A percentile compares a stretch with the other conserved stretches of the same genome.
phyloP scores from a whole-genome alignment of 2,113 vertebrate genomes.

The Bujurquina vittata region DNA sequence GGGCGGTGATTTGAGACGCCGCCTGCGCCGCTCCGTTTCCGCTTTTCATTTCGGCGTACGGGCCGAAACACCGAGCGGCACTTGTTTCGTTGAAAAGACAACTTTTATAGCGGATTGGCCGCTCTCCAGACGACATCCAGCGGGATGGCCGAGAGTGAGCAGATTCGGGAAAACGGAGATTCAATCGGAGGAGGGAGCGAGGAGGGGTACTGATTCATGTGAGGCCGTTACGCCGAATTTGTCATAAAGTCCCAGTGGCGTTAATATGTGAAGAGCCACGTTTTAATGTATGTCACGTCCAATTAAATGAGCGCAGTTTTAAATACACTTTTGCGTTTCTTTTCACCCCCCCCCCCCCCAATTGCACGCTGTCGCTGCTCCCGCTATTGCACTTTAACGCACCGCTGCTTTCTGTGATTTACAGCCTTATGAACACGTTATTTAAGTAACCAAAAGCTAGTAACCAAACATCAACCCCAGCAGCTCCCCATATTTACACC shows the following conservation, averaged over 20 bases:
- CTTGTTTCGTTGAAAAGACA: not conserved
- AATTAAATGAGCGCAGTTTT: not conserved
- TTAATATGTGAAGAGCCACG: accelerated
- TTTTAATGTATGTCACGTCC: accelerated
- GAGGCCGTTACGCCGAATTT: not conserved
- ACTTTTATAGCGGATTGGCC: slow-evolving; percentile 21
- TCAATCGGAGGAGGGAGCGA: not conserved
- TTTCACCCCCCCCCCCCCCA: not conserved
- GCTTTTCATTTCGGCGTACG: slow-evolving; percentile 21
- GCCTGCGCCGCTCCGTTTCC: accelerated
- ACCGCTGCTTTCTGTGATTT: slow-evolving; percentile 44
- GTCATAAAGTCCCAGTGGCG: accelerated
- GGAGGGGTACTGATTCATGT: accelerated
- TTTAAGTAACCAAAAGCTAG: slow-evolving; percentile 43
- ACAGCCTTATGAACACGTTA: slow-evolving; percentile 20
- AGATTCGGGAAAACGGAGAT: not conserved
- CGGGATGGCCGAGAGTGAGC: not conserved
- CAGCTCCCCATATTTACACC: not conserved
- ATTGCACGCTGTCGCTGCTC: slow-evolving; percentile 2
- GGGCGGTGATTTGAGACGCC: accelerated
- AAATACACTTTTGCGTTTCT: slow-evolving; percentile 17
- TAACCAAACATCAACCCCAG: not conserved
- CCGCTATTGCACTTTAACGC: slow-evolving; percentile 47
- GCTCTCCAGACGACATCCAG: not conserved
- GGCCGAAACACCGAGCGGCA: not conserved